Evolutionary conservation across 2,113 vertebrate genomes (phyloP).

Genomic region (Pterocles orientalis): DNA sequence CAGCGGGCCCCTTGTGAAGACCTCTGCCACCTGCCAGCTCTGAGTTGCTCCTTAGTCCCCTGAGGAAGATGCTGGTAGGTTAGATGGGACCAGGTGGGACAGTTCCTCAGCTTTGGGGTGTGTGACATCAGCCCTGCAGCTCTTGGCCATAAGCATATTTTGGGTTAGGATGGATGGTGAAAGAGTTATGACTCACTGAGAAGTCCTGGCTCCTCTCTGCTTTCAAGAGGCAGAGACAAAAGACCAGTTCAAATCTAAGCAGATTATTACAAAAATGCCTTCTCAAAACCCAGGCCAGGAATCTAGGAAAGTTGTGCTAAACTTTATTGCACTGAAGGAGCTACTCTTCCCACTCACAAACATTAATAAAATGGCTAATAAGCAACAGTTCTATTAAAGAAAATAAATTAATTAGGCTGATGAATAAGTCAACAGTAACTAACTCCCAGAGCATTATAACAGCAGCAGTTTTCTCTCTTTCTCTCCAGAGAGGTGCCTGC

Average conservation of each 20-base stretch:
- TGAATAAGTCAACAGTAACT: slow-evolving; percentile 20
- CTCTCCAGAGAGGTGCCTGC: neutral
- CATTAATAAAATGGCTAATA: neutral
- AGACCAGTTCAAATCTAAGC: neutral
- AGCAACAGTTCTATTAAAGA: neutral
- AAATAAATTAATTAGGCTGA: neutral
- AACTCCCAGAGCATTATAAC: neutral
- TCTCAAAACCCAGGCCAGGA: neutral
- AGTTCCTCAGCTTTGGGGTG: neutral
- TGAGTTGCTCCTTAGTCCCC: neutral
- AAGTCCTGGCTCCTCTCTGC: neutral
- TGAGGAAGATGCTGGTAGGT: neutral
- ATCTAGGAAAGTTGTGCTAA: neutral
- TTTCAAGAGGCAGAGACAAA: neutral
- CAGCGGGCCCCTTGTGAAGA: neutral
- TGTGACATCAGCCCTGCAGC: neutral
- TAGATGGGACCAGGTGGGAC: neutral
- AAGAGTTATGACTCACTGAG: neutral
- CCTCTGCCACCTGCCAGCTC: neutral
- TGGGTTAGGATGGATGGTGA: neutral
- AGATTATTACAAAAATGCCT: neutral
- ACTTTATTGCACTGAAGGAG: neutral
- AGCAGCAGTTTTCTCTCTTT: neutral
- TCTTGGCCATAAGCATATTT: neutral
- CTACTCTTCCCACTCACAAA: neutral